Evolutionary conservation across 2,797 vertebrate genomes (phyloP).

Genomic region (Lerista edwardsae): DNA sequence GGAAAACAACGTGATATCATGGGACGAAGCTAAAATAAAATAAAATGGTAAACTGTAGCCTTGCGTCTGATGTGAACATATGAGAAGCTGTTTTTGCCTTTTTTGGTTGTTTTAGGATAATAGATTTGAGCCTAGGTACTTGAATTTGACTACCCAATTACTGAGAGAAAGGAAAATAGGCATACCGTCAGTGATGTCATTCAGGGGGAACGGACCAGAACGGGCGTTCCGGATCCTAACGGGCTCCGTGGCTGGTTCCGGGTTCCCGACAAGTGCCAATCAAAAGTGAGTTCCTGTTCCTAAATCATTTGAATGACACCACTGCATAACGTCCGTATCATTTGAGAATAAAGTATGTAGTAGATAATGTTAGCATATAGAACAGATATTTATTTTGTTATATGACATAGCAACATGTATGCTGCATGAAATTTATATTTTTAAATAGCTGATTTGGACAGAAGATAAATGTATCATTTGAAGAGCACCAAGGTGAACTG

Average conservation of each 20-base stretch:
- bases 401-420: neutral
- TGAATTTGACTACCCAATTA: neutral
- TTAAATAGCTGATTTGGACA: neutral
- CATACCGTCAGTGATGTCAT: too few relatives aligned
- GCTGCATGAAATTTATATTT: neutral
- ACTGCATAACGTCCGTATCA: too few relatives aligned
- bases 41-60: too few relatives aligned
- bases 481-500: neutral
- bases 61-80: neutral
- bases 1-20: neutral
- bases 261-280: too few relatives aligned
- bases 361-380: neutral
- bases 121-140: constrained; percentile 17
- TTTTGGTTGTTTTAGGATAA: neutral
- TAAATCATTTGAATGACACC: too few relatives aligned
- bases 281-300: too few relatives aligned
- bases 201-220: too few relatives aligned
- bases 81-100: neutral
- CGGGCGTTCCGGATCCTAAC: too few relatives aligned
- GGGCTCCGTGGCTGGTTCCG: too few relatives aligned
- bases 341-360: neutral
- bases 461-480: neutral
- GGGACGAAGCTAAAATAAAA: neutral
- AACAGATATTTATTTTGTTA: neutral
- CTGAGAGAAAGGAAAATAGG: neutral